These are phyloP conservation scores for Microcebus griseorufus DNA, from an alignment of 2,113 vertebrate species.

Conservation along the genomic window DNA sequence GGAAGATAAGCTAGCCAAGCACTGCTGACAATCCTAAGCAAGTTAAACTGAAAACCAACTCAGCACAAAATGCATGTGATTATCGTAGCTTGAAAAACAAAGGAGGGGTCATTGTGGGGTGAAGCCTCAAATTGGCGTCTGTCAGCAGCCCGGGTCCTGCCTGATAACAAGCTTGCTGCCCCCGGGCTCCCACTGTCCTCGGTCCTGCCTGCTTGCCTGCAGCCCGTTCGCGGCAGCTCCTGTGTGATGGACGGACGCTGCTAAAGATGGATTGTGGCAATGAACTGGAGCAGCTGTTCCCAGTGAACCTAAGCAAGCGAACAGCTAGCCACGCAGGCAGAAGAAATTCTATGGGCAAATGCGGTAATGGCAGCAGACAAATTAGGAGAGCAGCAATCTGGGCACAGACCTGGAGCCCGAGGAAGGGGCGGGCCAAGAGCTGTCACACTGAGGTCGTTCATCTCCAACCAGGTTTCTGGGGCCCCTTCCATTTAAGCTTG, in stretches of 20 bases:
- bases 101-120: too few relatives aligned
- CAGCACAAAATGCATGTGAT: too few relatives aligned
- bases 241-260: not conserved
- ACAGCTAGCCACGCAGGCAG: not conserved
- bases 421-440: not conserved
- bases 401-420: not conserved
- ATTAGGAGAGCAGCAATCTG: not conserved
- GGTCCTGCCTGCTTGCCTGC: fast-evolving
- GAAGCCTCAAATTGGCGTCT: too few relatives aligned
- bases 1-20: too few relatives aligned
- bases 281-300: not conserved
- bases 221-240: not conserved
- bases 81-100: too few relatives aligned
- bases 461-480: fast-evolving
- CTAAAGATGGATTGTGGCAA: not conserved
- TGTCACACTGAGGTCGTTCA: fast-evolving
- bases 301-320: not conserved
- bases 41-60: too few relatives aligned
- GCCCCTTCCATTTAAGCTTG: not conserved
- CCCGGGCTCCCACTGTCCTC: not conserved
- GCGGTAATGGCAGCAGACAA: not conserved
- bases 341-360: not conserved
- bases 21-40: too few relatives aligned
- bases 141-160: not conserved
- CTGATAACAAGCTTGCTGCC: too few relatives aligned